Conservation (phyloP, 2,113 vertebrate species). For the Noctilio leporinus region DNA sequence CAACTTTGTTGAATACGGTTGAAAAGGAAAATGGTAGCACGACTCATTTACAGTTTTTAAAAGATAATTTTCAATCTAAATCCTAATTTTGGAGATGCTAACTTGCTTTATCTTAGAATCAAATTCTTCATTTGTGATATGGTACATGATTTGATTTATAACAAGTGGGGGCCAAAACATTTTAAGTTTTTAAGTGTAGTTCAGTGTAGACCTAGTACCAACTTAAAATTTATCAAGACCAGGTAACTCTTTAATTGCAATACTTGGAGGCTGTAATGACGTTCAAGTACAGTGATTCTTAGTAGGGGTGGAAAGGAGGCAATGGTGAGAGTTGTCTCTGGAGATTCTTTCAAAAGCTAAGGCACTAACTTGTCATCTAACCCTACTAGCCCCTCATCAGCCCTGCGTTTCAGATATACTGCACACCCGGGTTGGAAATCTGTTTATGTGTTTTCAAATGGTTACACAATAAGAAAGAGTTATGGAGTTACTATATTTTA, state of each 20-base stretch:
- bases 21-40: not conserved
- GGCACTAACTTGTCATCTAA: not conserved
- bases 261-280: not conserved
- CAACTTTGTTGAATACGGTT: not conserved
- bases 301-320: not conserved
- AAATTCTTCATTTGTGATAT: not conserved
- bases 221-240: not conserved
- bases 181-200: slow-evolving; percentile 11
- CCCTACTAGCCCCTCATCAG: not conserved
- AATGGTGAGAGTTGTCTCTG: not conserved
- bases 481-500: not conserved
- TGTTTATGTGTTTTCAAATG: not conserved
- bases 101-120: not conserved
- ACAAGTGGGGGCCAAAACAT: not conserved
- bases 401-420: not conserved
- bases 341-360: not conserved
- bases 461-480: not conserved
- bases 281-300: not conserved
- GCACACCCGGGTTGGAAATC: not conserved
- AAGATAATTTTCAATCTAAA: not conserved
- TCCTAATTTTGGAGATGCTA: not conserved
- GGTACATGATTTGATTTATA: not conserved
- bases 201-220: not conserved
- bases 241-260: not conserved
- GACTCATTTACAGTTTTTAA: not conserved